Conservation (phyloP, 2,797 vertebrate genomes). For the Meda fulgida region DNA sequence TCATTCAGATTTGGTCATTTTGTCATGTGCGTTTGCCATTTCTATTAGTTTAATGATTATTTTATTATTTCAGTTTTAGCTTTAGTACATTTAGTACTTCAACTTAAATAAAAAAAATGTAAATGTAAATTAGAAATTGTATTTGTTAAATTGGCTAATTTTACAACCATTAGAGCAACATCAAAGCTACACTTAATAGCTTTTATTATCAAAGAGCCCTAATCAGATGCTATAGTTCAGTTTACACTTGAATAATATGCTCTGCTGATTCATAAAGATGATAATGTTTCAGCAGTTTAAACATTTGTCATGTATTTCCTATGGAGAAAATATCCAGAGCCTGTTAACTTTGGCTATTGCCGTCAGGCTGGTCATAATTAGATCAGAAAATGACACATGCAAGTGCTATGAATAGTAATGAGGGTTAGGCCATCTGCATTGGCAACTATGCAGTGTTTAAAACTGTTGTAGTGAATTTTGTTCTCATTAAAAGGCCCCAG, state of each 20-base stretch:
- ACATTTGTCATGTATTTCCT: conserved; percentile 13
- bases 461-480: conserved; percentile 29
- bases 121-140: too few species aligned
- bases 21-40: neutral
- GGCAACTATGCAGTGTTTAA: conserved; percentile 39
- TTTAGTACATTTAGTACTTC: neutral
- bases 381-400: conserved; percentile 50
- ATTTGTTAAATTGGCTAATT: neutral
- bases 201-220: neutral
- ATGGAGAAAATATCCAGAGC: conserved; percentile 23
- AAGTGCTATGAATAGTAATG: conserved; percentile 48
- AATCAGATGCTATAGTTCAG: neutral
- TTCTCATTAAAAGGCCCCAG: conserved; percentile 31
- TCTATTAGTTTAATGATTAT: neutral
- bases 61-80: neutral
- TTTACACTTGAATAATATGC: neutral
- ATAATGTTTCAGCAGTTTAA: conserved; percentile 14
- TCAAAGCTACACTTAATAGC: neutral
- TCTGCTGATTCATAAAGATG: neutral
- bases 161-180: neutral
- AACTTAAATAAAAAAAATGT: too few species aligned
- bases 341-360: conserved; percentile 32
- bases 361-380: conserved; percentile 44
- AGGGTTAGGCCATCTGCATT: conserved; percentile 43
- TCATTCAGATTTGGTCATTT: neutral